Conservation (phyloP, 2,113 vertebrate species). For the Isurus oxyrinchus region DNA sequence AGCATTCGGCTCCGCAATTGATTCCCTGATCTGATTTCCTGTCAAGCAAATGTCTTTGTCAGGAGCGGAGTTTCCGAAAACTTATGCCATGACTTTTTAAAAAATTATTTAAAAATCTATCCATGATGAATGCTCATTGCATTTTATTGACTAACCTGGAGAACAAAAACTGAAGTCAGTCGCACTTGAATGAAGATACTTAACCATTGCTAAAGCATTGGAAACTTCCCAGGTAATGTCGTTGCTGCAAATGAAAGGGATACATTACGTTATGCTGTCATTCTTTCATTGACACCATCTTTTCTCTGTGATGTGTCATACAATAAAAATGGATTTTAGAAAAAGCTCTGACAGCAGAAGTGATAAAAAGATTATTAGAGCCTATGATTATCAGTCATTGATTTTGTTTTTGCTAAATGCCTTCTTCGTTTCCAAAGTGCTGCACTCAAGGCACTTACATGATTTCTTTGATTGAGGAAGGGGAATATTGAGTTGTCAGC, state of each 20-base stretch:
- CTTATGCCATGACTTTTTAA: neutral
- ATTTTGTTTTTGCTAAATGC: slow-evolving; percentile 23
- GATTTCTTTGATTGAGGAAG: neutral
- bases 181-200: neutral
- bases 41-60: neutral
- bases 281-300: neutral
- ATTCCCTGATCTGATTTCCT: neutral
- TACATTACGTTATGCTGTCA: neutral
- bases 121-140: neutral
- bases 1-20: neutral
- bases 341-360: neutral
- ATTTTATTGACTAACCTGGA: neutral
- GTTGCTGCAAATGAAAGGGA: neutral
- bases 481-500: neutral
- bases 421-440: neutral
- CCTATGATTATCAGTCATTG: slow-evolving; percentile 21
- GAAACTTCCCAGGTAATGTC: neutral
- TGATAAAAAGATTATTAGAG: neutral
- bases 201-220: neutral
- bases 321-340: neutral
- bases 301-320: neutral
- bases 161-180: neutral
- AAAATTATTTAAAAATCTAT: neutral
- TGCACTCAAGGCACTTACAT: neutral
- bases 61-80: neutral